Conservation (phyloP, 2,888 invertebrate species). For the Sussaba pulchella region DNA sequence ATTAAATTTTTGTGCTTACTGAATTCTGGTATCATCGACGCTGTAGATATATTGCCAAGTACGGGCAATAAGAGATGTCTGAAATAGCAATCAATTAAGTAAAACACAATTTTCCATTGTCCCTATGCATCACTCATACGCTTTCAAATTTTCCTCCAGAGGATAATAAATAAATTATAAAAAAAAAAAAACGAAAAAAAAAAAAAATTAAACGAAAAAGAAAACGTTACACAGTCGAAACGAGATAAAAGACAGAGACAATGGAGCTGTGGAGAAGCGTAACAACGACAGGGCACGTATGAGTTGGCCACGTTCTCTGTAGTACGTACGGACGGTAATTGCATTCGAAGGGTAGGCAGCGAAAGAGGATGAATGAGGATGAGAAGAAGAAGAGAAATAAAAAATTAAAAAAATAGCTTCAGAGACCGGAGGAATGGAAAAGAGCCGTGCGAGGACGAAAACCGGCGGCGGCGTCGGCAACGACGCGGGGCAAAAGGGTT, state of each 20-base stretch:
- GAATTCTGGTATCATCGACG: neutral
- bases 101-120: constrained; percentile 25
- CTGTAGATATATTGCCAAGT: neutral
- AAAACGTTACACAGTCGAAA: constrained; percentile 52
- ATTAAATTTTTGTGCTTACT: neutral
- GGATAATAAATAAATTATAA: constrained; percentile 42
- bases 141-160: constrained; percentile 42
- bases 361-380: constrained; percentile 63
- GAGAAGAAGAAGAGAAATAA: constrained; percentile 58
- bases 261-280: constrained; percentile 60
- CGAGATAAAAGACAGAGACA: constrained; percentile 58
- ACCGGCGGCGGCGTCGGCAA: constrained; percentile 31
- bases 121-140: constrained; percentile 6
- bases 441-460: constrained; percentile 66
- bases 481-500: constrained; percentile 66
- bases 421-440: constrained; percentile 72
- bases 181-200: constrained; percentile 23
- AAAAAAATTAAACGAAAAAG: constrained; percentile 7
- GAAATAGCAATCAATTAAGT: constrained; percentile 28
- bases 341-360: constrained; percentile 67
- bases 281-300: constrained; percentile 61
- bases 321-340: constrained; percentile 64
- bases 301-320: constrained; percentile 65
- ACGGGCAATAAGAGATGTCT: neutral
- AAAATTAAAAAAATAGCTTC: constrained; percentile 69